A percentile compares a stretch with the other conserved stretches of the same genome.
These are phyloP conservation scores for Macheiramphus alcinus DNA, from an alignment of 2,113 vertebrate genomes.

Conservation along the genomic window DNA sequence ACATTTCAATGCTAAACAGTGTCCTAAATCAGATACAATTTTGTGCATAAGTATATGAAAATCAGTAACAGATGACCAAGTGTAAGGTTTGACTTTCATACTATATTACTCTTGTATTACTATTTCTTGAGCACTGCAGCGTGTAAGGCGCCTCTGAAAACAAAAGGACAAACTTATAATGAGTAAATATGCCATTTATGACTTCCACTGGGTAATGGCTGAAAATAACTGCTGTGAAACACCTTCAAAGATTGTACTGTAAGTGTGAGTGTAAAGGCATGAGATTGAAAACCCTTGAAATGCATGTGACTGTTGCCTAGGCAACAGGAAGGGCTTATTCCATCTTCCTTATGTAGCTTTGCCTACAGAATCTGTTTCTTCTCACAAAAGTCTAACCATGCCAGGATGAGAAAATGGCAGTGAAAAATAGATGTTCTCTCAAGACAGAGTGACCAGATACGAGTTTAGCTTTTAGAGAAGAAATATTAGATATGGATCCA, in stretches of 20 bases:
- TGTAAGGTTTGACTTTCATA: background rate
- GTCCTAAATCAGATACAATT: background rate
- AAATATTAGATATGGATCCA: background rate
- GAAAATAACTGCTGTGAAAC: conserved; percentile 11
- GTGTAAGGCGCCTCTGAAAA: background rate
- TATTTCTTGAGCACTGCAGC: background rate
- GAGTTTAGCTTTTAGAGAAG: background rate
- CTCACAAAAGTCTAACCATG: background rate
- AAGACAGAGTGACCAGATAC: background rate
- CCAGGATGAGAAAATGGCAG: background rate
- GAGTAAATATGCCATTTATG: background rate
- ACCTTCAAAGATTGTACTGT: background rate
- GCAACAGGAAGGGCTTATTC: background rate
- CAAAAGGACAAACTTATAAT: background rate
- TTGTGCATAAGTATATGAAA: background rate
- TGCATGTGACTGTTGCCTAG: background rate
- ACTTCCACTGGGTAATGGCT: background rate
- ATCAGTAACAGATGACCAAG: background rate
- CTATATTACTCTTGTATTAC: background rate
- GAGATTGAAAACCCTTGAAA: background rate
- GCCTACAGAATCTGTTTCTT: background rate
- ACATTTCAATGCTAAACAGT: background rate
- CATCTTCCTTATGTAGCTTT: background rate
- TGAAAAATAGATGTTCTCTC: background rate
- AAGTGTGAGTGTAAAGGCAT: background rate